These are phyloP conservation scores for Sesamia nonagrioides DNA, from an alignment of 1,140 invertebrate species.

Conservation along the genomic window DNA sequence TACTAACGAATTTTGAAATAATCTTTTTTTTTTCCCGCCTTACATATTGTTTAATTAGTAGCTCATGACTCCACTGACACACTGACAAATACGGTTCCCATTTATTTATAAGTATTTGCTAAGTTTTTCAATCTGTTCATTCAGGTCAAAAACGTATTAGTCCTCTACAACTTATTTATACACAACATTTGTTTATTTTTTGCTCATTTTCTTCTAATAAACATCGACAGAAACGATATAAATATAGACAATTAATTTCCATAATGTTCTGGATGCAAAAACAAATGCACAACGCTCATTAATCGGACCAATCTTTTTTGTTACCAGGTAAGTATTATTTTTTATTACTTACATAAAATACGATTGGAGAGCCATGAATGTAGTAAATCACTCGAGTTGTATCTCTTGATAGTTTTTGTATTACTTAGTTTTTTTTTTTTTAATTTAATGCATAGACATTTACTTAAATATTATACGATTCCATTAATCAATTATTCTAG, in stretches of 20 bases:
- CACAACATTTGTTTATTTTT: not conserved
- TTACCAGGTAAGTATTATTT: not conserved
- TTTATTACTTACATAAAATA: not conserved
- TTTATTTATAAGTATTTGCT: not conserved
- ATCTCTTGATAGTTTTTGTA: conserved; percentile 10
- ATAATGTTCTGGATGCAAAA: not conserved
- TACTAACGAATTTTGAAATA: too few relatives aligned
- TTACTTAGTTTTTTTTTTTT: not conserved
- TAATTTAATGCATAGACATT: not conserved
- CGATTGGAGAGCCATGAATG: not conserved
- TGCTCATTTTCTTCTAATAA: not conserved
- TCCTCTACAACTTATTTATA: not conserved
- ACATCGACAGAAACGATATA: not conserved
- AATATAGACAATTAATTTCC: conserved; percentile 11
- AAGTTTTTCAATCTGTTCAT: not conserved
- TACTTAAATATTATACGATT: not conserved
- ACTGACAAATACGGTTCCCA: too few relatives aligned
- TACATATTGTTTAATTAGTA: too few relatives aligned
- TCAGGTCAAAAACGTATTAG: too few relatives aligned
- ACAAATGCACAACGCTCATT: not conserved
- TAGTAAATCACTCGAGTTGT: not conserved
- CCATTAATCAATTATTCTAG: not conserved
- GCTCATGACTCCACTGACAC: too few relatives aligned
- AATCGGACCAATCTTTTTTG: too few relatives aligned
- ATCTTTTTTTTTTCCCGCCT: too few relatives aligned